These are phyloP conservation scores for Brachionus rotundiformis DNA, from an alignment of 1,140 invertebrate species.

Conservation along the genomic window DNA sequence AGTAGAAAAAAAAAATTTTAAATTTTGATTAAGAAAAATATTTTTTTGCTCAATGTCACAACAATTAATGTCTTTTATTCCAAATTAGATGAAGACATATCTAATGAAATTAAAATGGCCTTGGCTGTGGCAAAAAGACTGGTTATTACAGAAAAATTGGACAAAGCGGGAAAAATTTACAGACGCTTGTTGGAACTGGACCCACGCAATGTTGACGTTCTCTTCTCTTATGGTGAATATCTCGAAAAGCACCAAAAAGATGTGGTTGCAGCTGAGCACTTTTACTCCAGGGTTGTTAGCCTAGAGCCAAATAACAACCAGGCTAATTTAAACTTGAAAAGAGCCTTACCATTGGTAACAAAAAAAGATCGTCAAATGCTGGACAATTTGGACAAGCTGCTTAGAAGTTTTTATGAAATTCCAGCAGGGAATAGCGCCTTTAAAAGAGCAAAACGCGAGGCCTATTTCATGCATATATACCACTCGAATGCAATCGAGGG, in stretches of 20 bases:
- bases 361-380: conserved; percentile 80
- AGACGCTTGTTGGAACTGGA: conserved; percentile 83
- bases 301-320: conserved; percentile 78
- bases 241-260: conserved; percentile 82
- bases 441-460: conserved; percentile 83
- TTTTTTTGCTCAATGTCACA: no score
- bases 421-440: conserved; percentile 74
- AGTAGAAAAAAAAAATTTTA: no score
- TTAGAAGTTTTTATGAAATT: conserved; percentile 76
- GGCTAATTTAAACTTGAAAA: conserved; percentile 70
- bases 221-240: conserved; percentile 90
- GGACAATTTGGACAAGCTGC: conserved; percentile 79
- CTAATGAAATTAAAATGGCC: conserved; percentile 76
- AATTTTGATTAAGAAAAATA: no score
- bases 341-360: conserved; percentile 83
- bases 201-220: conserved; percentile 84
- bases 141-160: conserved; percentile 76
- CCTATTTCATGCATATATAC: conserved; percentile 92
- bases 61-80: no score
- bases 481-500: conserved; percentile 96
- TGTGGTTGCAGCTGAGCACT: conserved; percentile 82
- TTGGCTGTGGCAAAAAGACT: conserved; percentile 80
- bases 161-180: conserved; percentile 83
- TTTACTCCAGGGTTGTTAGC: conserved; percentile 79
- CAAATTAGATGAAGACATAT: conserved; percentile 52